Evolutionary conservation across 2,113 vertebrate species (phyloP).

Genomic region (Nycticorax nycticorax): DNA sequence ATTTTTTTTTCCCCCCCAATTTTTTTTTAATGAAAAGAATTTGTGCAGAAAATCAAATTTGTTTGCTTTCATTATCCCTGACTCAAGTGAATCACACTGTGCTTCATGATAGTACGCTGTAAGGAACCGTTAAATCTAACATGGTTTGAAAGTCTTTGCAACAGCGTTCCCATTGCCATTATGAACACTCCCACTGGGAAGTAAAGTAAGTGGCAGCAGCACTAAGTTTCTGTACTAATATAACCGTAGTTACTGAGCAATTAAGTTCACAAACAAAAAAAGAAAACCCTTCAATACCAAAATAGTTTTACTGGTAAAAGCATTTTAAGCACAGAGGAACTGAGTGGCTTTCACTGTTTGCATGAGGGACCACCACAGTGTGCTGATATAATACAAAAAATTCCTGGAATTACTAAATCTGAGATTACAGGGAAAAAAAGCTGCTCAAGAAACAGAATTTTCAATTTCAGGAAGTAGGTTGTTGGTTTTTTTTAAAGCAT

Average conservation of each 20-base stretch:
- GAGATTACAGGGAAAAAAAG: neutral
- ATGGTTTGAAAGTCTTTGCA: neutral
- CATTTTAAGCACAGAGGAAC: neutral
- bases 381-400: neutral
- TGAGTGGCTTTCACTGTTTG: neutral
- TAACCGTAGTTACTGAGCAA: neutral
- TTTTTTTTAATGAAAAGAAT: neutral
- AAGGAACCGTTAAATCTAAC: neutral
- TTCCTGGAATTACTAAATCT: neutral
- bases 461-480: neutral
- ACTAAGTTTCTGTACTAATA: neutral
- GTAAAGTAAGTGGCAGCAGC: neutral
- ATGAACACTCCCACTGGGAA: neutral
- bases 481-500: neutral
- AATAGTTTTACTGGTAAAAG: neutral
- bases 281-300: neutral
- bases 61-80: neutral
- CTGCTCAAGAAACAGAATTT: neutral
- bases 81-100: neutral
- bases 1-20: neutral
- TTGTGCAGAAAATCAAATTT: neutral
- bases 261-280: neutral
- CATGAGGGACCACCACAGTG: neutral
- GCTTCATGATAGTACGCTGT: fast-evolving
- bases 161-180: neutral